These are phyloP conservation scores for Pampusana beccarii DNA, from an alignment of 2,113 vertebrate genomes.

Conservation along the genomic window DNA sequence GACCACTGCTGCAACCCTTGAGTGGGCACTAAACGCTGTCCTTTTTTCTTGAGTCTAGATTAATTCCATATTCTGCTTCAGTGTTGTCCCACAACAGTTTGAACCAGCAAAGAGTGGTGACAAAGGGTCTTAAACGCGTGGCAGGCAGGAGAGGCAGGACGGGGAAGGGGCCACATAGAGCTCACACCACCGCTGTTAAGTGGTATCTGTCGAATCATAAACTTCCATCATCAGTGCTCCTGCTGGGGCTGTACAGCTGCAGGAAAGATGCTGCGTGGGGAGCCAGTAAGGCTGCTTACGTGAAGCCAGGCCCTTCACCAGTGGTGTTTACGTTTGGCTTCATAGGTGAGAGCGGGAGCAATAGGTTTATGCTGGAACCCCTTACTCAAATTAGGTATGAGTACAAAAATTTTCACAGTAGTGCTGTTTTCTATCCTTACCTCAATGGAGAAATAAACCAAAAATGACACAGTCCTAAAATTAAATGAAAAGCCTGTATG, in stretches of 20 bases:
- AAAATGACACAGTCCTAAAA: background rate
- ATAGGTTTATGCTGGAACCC: background rate
- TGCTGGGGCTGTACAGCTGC: background rate
- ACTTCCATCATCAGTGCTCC: background rate
- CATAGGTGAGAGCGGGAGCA: background rate
- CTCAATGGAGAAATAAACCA: background rate
- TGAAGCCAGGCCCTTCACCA: background rate
- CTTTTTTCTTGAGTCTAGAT: background rate
- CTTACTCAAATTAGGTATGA: background rate
- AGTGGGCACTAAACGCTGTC: background rate
- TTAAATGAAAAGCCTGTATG: background rate
- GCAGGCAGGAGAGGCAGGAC: background rate
- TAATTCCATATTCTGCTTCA: background rate
- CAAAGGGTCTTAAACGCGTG: fast-evolving
- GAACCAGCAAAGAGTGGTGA: background rate
- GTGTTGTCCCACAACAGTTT: fast-evolving
- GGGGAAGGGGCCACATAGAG: fast-evolving
- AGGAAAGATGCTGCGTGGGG: background rate
- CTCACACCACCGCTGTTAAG: background rate
- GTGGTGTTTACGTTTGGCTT: background rate
- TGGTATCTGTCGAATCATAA: background rate
- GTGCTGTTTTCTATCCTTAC: background rate
- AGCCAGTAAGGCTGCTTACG: background rate
- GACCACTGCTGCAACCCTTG: background rate
- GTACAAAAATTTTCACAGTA: background rate